Evolutionary conservation across 2,888 invertebrate species (phyloP).

Genomic region (Philonicus albiceps): DNA sequence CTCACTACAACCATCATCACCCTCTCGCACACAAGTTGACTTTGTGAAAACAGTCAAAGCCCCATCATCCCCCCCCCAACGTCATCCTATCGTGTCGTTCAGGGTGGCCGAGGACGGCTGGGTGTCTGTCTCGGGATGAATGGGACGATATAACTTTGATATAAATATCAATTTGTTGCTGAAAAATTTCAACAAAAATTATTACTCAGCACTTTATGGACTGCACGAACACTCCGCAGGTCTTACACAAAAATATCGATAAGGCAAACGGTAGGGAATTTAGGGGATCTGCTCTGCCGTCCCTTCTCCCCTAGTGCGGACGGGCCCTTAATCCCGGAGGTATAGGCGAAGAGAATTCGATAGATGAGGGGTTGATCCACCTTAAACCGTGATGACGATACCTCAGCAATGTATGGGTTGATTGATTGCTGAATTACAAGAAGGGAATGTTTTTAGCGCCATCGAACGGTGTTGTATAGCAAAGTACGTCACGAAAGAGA

Average conservation of each 20-base stretch:
- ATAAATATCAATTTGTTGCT: conserved; percentile 22
- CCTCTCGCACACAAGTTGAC: background rate
- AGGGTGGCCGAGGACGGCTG: background rate
- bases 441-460: background rate
- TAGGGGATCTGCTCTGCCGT: background rate
- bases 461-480: background rate
- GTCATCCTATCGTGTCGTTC: background rate
- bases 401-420: background rate
- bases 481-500: background rate
- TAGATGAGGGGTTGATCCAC: background rate
- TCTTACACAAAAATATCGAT: background rate
- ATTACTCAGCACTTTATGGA: background rate
- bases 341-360: background rate
- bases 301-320: background rate
- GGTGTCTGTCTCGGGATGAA: background rate
- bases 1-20: background rate
- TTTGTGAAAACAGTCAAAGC: conserved; percentile 1
- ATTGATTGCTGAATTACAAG: background rate
- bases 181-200: background rate
- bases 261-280: background rate
- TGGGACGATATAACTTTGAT: conserved; percentile 12
- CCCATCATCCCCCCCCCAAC: background rate
- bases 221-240: background rate
- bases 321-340: background rate
- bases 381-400: background rate